Base-by-base conservation (phyloP, 2,888 invertebrate species). In the Drosophila koepferae region DNA sequence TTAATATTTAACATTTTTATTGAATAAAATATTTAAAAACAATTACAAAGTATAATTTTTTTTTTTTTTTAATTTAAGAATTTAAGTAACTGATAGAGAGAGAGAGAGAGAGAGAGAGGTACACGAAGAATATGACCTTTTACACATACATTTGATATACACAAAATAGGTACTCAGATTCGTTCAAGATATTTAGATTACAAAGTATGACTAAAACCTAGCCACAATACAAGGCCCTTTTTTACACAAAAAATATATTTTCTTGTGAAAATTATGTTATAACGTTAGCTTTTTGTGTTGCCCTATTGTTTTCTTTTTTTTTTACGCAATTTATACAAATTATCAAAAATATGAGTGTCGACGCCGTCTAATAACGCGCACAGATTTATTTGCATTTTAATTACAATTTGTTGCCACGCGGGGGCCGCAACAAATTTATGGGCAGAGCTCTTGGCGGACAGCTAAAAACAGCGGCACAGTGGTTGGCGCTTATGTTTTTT, bases 301-400 rank as follows among this genome's bases (percentile, higher is more conserved):
- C n/a, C 28, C 10, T 23, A 48, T 43, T 43, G 14, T 18, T 36
- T 10, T 3, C 14, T 7, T 36, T n/a, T 28, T 28, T 28, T 28
- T 16, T 31, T 12, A 20, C 38, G 65, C 49, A 74, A 89, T 89
- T 89, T 84, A 76, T 65, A 71, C 67, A 87, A 86, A 89, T 86
- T 66, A 72, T 28, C 20, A 56, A 70, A 74, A 64, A 63, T 49
- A 23, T 48, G 82, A 74, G 51, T 74, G 79, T 61, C 49, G 63
- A 54, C 58, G 62, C 36, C 49, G 59, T 61, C 64, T 68, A 74
- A 82, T 81, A 79, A 74, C 60, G 81, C 69, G 54, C 54, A 53
- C 77, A 86, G 81, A 86, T 90, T 89, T 89, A 86, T 90, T 86
- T 86, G 69, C 84, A 81, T 90, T 84, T 74, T 86, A 86, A 90